Base-by-base conservation (phyloP, 2,113 vertebrate genomes). In the Hydropotes inermis region DNA sequence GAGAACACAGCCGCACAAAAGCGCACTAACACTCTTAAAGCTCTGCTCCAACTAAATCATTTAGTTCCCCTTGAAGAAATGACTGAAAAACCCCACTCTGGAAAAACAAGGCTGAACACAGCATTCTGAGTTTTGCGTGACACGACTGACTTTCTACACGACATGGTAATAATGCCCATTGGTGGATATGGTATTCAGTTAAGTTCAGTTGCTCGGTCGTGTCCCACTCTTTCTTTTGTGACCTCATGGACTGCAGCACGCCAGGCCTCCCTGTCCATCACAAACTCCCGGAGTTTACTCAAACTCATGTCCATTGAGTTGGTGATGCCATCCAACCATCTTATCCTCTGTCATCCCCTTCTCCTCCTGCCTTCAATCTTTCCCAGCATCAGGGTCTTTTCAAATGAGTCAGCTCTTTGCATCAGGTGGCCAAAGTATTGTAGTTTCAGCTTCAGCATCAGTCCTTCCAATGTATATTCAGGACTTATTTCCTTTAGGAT, bases 81-180 rank as follows among this genome's bases (percentile, higher is more conserved):
- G 96, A 91, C 96, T 97, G 97, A 97, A 97, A 97, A 98, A 98
- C 96, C 98, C 97, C 98, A 97, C 94, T 98, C 98, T 98, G 98
- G 98, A 99, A 98, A 99, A 99, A 98, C 98, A 99, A 99, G 97
- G 98, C 98, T 95, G 95, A 98, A 98, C 98, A 98, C 96, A 95
- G 98, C 98, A 97, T 98, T 98, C 98, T 99, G 98, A 98, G 98
- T 98, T 99, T 99, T 99, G 99, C 98, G 98, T 98, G 99, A 99
- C 98, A 99, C 98, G 97, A 97, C 78, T 90, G 98, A 99, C 98
- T 98, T 98, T 99, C 98, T 98, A 99, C 98, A 99, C 98, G 99
- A 98, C 99, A 99, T 98, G 99, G 99, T 98, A 99, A 99, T 99
- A 99, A 99, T 99, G 99, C 99, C 99, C 99, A 98, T 99, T 99